Evolutionary conservation across 2,888 invertebrate species (phyloP).

Genomic region (Lepas anatifera): DNA sequence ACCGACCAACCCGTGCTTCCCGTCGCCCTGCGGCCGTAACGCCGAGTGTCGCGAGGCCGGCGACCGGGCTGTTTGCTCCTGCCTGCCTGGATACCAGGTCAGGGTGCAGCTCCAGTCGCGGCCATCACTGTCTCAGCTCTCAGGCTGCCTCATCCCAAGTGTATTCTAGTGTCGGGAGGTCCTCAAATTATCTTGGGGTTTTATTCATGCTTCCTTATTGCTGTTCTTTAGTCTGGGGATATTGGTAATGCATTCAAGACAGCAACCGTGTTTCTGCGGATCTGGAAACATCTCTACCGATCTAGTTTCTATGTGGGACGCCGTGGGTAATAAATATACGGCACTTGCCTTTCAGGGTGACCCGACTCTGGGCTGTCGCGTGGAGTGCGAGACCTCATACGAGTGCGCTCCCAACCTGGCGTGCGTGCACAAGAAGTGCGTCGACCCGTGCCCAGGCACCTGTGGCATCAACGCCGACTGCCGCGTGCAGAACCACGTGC

Average conservation of each 20-base stretch:
- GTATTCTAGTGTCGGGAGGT: too few relatives aligned
- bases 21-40: conserved; percentile 75
- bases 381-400: conserved; percentile 63
- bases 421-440: conserved; percentile 58
- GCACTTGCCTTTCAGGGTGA: conserved; percentile 27
- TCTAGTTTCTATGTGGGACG: too few relatives aligned
- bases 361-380: conserved; percentile 55
- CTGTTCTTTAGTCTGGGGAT: too few relatives aligned
- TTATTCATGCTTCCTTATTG: too few relatives aligned
- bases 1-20: conserved; percentile 45
- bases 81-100: conserved; percentile 18
- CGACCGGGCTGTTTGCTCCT: conserved; percentile 42
- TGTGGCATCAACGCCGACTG: conserved; percentile 62
- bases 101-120: too few relatives aligned
- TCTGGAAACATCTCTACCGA: too few relatives aligned
- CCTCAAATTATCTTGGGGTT: too few relatives aligned
- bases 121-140: too few relatives aligned
- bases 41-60: conserved; percentile 66
- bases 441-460: conserved; percentile 58
- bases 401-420: conserved; percentile 57
- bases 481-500: conserved; percentile 57
- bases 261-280: too few relatives aligned
- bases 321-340: too few relatives aligned
- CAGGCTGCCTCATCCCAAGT: too few relatives aligned
- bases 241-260: too few relatives aligned